These are phyloP conservation scores for Azemiops feae DNA, from an alignment of 2,113 vertebrate genomes.

Conservation along the genomic window DNA sequence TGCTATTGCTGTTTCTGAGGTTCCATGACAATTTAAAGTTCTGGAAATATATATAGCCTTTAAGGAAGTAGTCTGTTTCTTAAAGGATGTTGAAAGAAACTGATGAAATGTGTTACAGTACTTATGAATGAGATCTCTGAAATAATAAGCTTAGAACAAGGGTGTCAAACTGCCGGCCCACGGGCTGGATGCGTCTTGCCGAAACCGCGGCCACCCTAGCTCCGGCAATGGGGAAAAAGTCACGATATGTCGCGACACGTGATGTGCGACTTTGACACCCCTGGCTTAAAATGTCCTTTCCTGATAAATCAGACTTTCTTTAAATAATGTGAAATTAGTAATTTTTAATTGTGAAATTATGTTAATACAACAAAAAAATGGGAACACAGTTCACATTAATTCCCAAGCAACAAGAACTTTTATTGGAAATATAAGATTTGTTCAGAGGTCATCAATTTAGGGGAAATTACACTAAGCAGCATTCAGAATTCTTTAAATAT, in stretches of 20 bases:
- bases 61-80: not conserved
- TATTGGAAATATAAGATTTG: not conserved
- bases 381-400: not conserved
- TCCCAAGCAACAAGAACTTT: not conserved
- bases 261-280: too few relatives aligned
- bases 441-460: not conserved
- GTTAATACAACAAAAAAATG: not conserved
- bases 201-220: too few relatives aligned
- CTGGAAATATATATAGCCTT: not conserved
- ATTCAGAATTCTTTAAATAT: not conserved
- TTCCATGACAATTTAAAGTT: not conserved
- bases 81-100: not conserved
- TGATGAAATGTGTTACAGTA: not conserved
- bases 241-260: rapidly evolving
- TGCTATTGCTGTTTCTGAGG: not conserved
- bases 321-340: not conserved
- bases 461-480: not conserved
- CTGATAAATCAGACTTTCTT: too few relatives aligned
- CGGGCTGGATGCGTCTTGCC: too few relatives aligned
- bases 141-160: too few relatives aligned
- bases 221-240: too few relatives aligned
- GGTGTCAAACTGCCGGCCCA: too few relatives aligned
- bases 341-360: not conserved
- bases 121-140: not conserved
- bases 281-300: too few relatives aligned